phyloP scores from a whole-genome alignment of 2,113 vertebrate genomes.

The Seriola dumerili region DNA sequence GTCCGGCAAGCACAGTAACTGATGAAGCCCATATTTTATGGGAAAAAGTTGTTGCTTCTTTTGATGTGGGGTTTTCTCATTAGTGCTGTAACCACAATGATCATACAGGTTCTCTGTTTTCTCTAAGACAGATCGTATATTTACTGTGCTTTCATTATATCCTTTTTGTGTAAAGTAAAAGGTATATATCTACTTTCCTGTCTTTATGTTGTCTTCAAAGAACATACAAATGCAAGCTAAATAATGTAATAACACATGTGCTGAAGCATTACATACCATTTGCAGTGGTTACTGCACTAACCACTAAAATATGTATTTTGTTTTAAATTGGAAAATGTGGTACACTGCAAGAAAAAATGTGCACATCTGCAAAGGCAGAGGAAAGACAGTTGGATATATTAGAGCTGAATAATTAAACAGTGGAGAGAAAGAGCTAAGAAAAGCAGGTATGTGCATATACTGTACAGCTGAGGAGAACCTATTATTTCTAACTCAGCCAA shows the following conservation, averaged over 20 bases:
- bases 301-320: neutral
- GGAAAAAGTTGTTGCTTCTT: neutral
- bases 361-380: slow-evolving; percentile 28
- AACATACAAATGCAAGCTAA: neutral
- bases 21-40: neutral
- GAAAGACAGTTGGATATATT: slow-evolving; percentile 40
- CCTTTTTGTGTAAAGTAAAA: neutral
- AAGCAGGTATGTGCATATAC: slow-evolving; percentile 29
- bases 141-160: too few species aligned
- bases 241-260: slow-evolving; percentile 7
- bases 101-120: neutral
- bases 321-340: slow-evolving; percentile 29
- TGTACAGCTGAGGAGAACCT: slow-evolving; percentile 9
- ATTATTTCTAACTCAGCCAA: slow-evolving; percentile 6
- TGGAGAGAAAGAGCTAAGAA: slow-evolving; percentile 33
- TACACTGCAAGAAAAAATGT: slow-evolving; percentile 8
- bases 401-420: slow-evolving; percentile 57
- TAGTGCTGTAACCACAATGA: neutral
- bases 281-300: slow-evolving; percentile 13
- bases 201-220: slow-evolving; percentile 2
- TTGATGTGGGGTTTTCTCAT: neutral
- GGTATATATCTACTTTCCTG: neutral
- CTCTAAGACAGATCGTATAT: neutral
- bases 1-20: slow-evolving; percentile 4
- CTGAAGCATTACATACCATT: slow-evolving; percentile 21